Evolutionary conservation across 1,140 invertebrate genomes (phyloP), one percentile per base, ranked within the genome.

Genomic region (Streblospio benedicti): DNA sequence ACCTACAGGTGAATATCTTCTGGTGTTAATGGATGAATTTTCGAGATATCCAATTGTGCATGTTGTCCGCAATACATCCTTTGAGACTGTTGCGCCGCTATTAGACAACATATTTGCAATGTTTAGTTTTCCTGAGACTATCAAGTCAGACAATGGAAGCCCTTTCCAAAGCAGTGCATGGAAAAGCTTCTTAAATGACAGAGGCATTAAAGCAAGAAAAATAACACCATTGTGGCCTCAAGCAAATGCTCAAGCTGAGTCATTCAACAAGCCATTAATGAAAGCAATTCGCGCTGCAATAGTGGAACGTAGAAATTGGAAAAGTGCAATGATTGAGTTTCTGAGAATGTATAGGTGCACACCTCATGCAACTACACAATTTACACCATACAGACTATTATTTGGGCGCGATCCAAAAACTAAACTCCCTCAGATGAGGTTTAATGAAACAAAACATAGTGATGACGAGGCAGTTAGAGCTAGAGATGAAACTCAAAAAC

Each of bases 1-100:
- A 4, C 69, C 65, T 31, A 58, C 27, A 25, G 64, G 63, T 25
- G 56, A 70, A 28, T 67, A 67, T 53, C 56, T 71, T 14, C 43
- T 71, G 18, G 72, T 70, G 4, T 38, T 71, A 12, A 60, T 64
- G 3, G 67, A 72, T 64, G 66, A 71, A 45, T 71, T 68, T 30
- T 71, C 69, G 16, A 38, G 66, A 55, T 72, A 68, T 53, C 68
- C 70, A 6, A 57, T 67, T 6, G 66, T 71, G 5, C 65, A 70
- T 52, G 57, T 62, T 14, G 57, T 66, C 5, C 50, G n/a, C 32
- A 58, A 52, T 28, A 62, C 63, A 43, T 55, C 50, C 27, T 41
- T 49, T 14, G 49, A 65, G 59, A 31, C 32, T 51, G 47, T 49
- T 47, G 30, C 57, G 56, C 18, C 35, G 59, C 27, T 50, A 59